Evolutionary conservation across 2,888 invertebrate species (phyloP).

Genomic region (Pogonocherus hispidulus): DNA sequence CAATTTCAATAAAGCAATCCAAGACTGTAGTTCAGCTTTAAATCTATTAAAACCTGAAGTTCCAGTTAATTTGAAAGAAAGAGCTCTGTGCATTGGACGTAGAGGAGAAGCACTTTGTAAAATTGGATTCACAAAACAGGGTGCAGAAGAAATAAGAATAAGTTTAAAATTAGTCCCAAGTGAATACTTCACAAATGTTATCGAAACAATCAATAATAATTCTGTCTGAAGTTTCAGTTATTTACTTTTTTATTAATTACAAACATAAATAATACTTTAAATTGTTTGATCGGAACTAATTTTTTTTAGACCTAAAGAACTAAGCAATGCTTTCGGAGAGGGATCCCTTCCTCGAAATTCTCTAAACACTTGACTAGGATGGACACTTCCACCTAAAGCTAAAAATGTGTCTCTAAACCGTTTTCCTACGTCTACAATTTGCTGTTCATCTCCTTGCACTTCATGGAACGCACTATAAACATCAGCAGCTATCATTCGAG

Average conservation of each 20-base stretch:
- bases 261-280: background rate
- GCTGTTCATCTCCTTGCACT: constrained; percentile 71
- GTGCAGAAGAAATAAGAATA: constrained; percentile 81
- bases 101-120: constrained; percentile 82
- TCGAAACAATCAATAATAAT: constrained; percentile 33
- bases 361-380: constrained; percentile 88
- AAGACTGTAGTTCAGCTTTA: constrained; percentile 77
- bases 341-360: constrained; percentile 94
- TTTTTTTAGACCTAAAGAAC: constrained; percentile 68
- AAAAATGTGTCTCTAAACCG: constrained; percentile 88
- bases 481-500: constrained; percentile 92
- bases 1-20: constrained; percentile 76
- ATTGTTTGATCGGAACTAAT: background rate
- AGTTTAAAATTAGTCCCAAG: constrained; percentile 78
- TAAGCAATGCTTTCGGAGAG: constrained; percentile 84
- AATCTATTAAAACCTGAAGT: constrained; percentile 83
- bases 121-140: constrained; percentile 78
- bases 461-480: constrained; percentile 88
- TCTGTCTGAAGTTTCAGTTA: background rate
- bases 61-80: constrained; percentile 77
- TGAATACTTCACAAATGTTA: constrained; percentile 70
- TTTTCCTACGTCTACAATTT: constrained; percentile 74
- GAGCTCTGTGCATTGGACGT: constrained; percentile 81
- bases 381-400: constrained; percentile 84
- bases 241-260: constrained; percentile 7